phyloP scores from a whole-genome alignment of 2,888 invertebrate genomes.

The Calameuta pallipes region DNA sequence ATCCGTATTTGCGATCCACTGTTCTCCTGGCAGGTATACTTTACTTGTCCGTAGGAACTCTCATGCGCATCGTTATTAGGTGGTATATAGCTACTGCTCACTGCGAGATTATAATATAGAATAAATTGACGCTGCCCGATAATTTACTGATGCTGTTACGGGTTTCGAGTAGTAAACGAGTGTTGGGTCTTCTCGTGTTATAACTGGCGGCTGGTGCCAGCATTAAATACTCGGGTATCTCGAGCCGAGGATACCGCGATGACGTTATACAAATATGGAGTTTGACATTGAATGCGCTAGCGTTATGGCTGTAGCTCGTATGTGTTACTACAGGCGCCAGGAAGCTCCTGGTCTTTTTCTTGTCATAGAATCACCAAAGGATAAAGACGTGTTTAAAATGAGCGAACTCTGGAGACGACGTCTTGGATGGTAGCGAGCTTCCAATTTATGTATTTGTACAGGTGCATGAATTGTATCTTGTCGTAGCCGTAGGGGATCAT shows the following conservation, averaged over 20 bases:
- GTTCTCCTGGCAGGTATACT: background rate
- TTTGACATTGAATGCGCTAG: background rate
- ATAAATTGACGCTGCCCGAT: background rate
- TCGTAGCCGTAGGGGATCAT: background rate
- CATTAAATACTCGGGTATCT: background rate
- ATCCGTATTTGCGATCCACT: slow-evolving; percentile 13
- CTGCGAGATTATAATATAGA: background rate
- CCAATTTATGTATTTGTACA: background rate
- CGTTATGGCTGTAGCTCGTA: background rate
- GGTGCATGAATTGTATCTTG: background rate
- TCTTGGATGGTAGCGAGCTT: background rate
- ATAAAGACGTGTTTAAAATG: background rate
- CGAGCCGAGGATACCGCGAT: background rate
- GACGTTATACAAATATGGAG: background rate
- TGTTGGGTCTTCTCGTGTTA: background rate
- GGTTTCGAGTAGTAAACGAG: background rate
- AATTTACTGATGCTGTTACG: background rate
- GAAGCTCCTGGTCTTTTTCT: background rate
- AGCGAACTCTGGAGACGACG: background rate
- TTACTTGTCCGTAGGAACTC: background rate
- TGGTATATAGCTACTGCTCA: background rate
- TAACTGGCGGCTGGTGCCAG: background rate
- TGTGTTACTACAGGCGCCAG: background rate
- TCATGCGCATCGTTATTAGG: background rate
- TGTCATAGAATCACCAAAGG: background rate